phyloP scores from a whole-genome alignment of 2,113 vertebrate genomes.

The Aspidoscelis tigris region DNA sequence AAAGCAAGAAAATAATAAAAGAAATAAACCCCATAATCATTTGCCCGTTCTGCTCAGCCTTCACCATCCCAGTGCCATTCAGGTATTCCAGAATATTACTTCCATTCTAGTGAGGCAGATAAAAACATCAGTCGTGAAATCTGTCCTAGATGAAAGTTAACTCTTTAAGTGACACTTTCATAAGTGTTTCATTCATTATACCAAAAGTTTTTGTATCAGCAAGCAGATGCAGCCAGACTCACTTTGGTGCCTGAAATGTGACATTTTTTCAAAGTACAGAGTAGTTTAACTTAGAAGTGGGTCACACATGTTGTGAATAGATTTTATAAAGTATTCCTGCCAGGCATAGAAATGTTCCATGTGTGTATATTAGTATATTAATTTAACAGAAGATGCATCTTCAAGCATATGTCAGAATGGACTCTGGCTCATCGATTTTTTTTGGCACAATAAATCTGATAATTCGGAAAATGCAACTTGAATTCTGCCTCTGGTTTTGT shows the following conservation, averaged over 20 bases:
- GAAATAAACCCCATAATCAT: not conserved
- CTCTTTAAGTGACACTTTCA: not conserved
- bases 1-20: not conserved
- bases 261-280: conserved; percentile 6
- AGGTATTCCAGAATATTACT: too few species aligned
- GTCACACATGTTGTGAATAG: not conserved
- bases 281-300: not conserved
- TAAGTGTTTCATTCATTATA: not conserved
- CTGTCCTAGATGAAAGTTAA: not conserved
- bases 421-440: not conserved
- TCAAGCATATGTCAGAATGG: not conserved
- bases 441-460: not conserved
- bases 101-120: too few species aligned
- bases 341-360: not conserved
- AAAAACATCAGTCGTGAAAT: too few species aligned
- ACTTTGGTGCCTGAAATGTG: not conserved
- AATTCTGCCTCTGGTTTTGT: not conserved
- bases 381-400: not conserved
- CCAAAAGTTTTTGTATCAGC: not conserved
- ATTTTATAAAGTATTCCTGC: not conserved
- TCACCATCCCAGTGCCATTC: too few species aligned
- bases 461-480: too few species aligned
- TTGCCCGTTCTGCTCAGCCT: too few species aligned
- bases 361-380: not conserved
- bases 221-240: not conserved